Percentiles rank a stretch among this genome's conserved stretches.
Conservation (phyloP, 35 echinoderm and acorn worm genomes). For the Antedon bifida region DNA sequence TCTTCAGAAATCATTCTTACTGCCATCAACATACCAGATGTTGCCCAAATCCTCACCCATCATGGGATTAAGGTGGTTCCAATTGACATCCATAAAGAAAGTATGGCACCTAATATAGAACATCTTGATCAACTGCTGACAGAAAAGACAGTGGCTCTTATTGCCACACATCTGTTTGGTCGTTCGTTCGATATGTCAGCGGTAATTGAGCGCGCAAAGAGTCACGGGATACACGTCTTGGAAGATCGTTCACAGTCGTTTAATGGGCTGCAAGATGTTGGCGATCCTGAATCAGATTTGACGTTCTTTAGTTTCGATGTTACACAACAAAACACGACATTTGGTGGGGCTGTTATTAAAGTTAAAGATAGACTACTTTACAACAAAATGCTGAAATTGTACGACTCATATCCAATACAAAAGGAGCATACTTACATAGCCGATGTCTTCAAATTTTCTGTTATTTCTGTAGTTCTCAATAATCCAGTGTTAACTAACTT, state of each 20-base stretch:
- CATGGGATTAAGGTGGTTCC: conserved; percentile 69
- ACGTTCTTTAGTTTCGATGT: conserved; percentile 78
- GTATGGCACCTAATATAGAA: conserved; percentile 41
- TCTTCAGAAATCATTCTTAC: conserved; percentile 74
- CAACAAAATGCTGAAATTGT: conserved; percentile 42
- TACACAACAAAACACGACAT: conserved; percentile 50
- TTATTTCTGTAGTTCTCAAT: conserved; percentile 26
- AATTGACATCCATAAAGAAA: conserved; percentile 41
- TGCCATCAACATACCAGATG: conserved; percentile 74
- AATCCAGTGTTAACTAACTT: conserved; percentile 17
- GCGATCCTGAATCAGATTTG: conserved; percentile 66
- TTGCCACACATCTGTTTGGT: conserved; percentile 84
- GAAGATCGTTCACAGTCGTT: conserved; percentile 83
- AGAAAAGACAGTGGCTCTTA: conserved; percentile 63
- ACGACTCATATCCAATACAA: conserved; percentile 55
- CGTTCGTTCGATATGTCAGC: conserved; percentile 51
- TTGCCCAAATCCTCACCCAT: conserved; percentile 45
- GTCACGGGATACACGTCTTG: conserved; percentile 38
- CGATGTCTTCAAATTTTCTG: conserved; percentile 41
- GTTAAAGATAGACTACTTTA: conserved; percentile 47
- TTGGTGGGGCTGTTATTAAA: conserved; percentile 64
- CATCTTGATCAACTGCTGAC: conserved; percentile 41
- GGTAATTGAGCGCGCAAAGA: conserved; percentile 35
- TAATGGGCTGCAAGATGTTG: conserved; percentile 28
- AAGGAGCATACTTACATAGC: conserved; percentile 34